phyloP scores from a whole-genome alignment of 2,113 vertebrate genomes.

The Neodontobutis hainanensis region DNA sequence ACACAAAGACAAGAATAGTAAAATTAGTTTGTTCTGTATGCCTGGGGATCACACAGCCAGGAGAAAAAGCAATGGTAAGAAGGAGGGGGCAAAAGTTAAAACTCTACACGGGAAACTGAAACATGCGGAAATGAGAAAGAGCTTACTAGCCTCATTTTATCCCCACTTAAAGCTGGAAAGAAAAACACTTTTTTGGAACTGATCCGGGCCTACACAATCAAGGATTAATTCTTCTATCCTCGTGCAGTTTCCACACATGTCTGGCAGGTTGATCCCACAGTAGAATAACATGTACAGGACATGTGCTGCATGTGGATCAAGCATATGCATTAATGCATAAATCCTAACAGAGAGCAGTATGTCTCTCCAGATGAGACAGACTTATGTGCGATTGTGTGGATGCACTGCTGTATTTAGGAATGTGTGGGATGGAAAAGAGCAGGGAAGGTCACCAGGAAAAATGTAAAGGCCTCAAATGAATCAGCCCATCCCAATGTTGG shows the following conservation, averaged over 20 bases:
- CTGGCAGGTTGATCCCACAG: conserved; percentile 34
- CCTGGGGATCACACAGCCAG: conserved; percentile 52
- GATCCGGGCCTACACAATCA: conserved; percentile 60
- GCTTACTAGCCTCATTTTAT: conserved; percentile 56
- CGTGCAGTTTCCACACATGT: conserved; percentile 40
- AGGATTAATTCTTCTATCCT: conserved; percentile 57
- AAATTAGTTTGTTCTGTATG: conserved; percentile 49
- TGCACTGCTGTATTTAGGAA: conserved; percentile 63
- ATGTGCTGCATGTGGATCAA: neutral
- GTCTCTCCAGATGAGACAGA: neutral
- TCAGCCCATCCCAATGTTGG: conserved; percentile 65
- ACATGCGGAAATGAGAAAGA: conserved; percentile 34
- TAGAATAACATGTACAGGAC: conserved; percentile 35
- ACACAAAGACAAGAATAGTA: conserved; percentile 54
- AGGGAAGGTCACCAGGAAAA: conserved; percentile 64
- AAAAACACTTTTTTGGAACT: conserved; percentile 47
- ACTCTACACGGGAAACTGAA: conserved; percentile 31
- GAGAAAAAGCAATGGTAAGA: conserved; percentile 31
- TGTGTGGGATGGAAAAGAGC: conserved; percentile 59
- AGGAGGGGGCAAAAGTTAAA: conserved; percentile 16
- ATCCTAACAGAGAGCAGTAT: no score
- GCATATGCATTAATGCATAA: no score
- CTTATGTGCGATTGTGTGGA: conserved; percentile 53
- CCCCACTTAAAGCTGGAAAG: conserved; percentile 42
- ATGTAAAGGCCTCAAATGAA: conserved; percentile 71